Base-by-base conservation (phyloP, 2,888 invertebrate species). In the Cyrtodaria siliqua region DNA sequence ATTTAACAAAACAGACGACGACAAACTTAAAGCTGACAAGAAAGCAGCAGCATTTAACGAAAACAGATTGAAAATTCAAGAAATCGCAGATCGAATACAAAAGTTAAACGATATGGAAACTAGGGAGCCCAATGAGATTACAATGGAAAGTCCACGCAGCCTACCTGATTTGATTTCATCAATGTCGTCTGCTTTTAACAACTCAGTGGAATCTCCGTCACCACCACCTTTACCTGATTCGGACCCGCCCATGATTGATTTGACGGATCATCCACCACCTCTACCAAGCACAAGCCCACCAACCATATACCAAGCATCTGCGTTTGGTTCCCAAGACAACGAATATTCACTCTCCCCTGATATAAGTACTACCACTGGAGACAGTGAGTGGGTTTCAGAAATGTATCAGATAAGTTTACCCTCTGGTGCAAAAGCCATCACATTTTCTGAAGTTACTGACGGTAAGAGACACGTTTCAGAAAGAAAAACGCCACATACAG, bases 1-100 rank as follows among this genome's bases (percentile, higher is more conserved):
- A 27, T 71, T 73, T 40, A 68, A 70, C 38, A 69, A 64, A 73
- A 80, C 76, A 29, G 76, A 76, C 27, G 80, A 80, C 50, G 80
- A 80, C 29, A 80, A 80, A 50, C 29, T 80, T 2, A 53, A 57
- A n/a, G 76, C 62, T 24, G 76, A 80, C 55, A 61, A 44, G 44
- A 42, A 16, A 26, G 6, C 12, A 33, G 12, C 33, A 33, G n/a
- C n/a, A n/a, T n/a, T n/a, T n/a, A 12, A 33, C 12, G 12, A 8
- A 33, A 33, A 12, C 12, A 4, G 60, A 29, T 24, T 42, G n/a
- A 69, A 55, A 61, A 42, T 27, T 38, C 29, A 69, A 44, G 64
- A 55, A 24, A 27, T 44, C 20, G 18, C 55, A 9, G 24, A 23
- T 29, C 40, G 26, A 42, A 33, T 33, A 8, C 33, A 33, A 33